Percentiles rank a stretch among this genome's conserved stretches.
Conservation (phyloP, 2,113 vertebrate genomes). For the Ranitomeya imitator region DNA sequence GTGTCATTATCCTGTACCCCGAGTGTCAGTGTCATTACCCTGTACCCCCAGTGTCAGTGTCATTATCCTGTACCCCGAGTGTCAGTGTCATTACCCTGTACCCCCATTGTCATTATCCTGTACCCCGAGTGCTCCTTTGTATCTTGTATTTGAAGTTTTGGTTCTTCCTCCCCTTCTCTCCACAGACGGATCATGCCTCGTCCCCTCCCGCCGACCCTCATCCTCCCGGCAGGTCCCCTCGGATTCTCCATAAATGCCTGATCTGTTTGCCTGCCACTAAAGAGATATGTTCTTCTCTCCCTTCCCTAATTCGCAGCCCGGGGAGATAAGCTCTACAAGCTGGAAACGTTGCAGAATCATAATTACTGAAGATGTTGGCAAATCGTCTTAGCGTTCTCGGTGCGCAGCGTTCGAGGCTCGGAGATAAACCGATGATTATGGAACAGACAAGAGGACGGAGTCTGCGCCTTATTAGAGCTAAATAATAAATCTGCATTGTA, state of each 20-base stretch:
- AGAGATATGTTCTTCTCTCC: slow-evolving; percentile 11
- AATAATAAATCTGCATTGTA: background rate
- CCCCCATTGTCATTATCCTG: background rate
- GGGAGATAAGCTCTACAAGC: slow-evolving; percentile 19
- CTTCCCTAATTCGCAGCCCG: slow-evolving; percentile 13
- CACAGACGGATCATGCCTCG: background rate
- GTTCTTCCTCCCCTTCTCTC: background rate
- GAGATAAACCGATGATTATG: slow-evolving; percentile 19
- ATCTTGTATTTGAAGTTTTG: background rate
- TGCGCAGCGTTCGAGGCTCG: background rate
- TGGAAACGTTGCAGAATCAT: slow-evolving; percentile 19
- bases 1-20: too few species aligned
- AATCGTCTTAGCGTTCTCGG: slow-evolving; percentile 4
- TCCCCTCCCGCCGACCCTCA: slow-evolving; percentile 17
- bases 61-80: too few species aligned
- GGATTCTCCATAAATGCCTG: slow-evolving; percentile 21
- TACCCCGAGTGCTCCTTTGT: too few species aligned
- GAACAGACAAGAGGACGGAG: background rate
- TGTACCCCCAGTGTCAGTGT: too few species aligned
- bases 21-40: too few species aligned
- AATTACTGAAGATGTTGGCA: slow-evolving; percentile 25
- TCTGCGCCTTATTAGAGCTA: background rate
- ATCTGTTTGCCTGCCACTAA: background rate
- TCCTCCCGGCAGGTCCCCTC: background rate
- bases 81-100: background rate